phyloP scores from a whole-genome alignment of 2,113 vertebrate genomes.

The cattle (Bos taurus) region ARS-UCD2.0 NC_037330.1:87353501-87354000 shows the following conservation, averaged over 20 bases:
- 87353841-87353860: not conserved
- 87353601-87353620: not conserved
- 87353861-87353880: not conserved
- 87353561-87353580: conserved; percentile 19
- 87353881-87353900: not conserved
- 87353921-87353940: not conserved
- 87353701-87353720: not conserved
- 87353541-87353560: not conserved
- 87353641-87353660: not conserved
- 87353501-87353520: not conserved
- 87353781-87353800: conserved; percentile 91
- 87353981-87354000: conserved; percentile 17
- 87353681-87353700: not conserved
- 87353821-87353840: conserved; percentile 74
- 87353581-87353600: not conserved
- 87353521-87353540: not conserved
- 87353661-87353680: not conserved
- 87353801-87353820: conserved; percentile 84
- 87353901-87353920: not conserved
- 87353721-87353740: conserved; percentile 61
- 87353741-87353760: conserved; percentile 80
- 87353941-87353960: conserved; percentile 12
- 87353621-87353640: not conserved
- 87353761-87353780: conserved; percentile 84
- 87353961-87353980: not conserved